Evolutionary conservation across 2,113 vertebrate genomes (phyloP), one percentile per base, ranked within the genome.

Genomic region (Chelonoidis abingdonii): DNA sequence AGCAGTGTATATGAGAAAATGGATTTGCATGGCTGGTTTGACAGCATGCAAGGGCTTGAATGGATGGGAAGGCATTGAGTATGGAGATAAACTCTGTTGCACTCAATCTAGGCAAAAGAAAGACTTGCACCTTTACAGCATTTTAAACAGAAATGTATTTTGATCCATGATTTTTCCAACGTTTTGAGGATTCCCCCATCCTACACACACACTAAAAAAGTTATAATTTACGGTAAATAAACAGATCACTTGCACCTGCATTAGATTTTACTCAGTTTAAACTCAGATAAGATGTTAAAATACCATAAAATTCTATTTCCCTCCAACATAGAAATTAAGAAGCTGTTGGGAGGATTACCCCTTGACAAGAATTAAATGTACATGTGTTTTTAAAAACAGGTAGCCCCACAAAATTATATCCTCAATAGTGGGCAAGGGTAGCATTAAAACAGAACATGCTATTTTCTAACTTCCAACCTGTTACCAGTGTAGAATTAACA

Each of bases 1-100:
- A 49, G 10, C 10, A 10, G 47, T 49, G 10, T 49, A 90, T n/a
- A 75, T 57, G 91, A 89, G 90, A 95, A 96, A 92, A 83, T 10
- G 83, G 69, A 89, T 93, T 94, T 89, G 95, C 96, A 95, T 93
- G 92, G 93, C 92, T 4, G 86, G 85, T 93, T 89, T 83, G 96
- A 86, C 92, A 93, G 89, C 95, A 97, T 95, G 92, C 87, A 96
- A 95, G 53, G 72, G n/a, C 8, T 10, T 72, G 69, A 72, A 41
- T 72, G 69, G 10, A 11, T 75, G 16, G n/a, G 69, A 22, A n/a
- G 69, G 10, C 38, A 49, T 65, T 95, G 96, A 94, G 89, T 72
- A 93, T 27, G 94, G 92, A 87, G 90, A 97, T 83, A 96, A 96
- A 95, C 95, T 54, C 53, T 54, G 53, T 22, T 54, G 53, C 53